Percentiles rank a stretch among this genome's conserved stretches.
Conservation (phyloP, 2,888 invertebrate genomes). For the Apamea sordens region DNA sequence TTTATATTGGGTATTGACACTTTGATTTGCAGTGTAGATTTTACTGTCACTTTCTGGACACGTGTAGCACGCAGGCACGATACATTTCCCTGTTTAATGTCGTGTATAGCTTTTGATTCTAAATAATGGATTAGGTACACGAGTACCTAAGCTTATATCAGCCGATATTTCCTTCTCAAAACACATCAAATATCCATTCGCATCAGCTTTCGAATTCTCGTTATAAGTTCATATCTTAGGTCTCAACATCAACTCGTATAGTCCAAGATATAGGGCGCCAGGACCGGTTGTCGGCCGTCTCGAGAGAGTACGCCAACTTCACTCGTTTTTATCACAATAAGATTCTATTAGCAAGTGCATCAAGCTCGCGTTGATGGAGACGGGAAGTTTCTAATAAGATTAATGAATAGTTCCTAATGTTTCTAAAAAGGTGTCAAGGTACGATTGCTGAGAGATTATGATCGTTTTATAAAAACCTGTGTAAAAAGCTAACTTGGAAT, state of each 20-base stretch:
- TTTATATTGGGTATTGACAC: slow-evolving; percentile 17
- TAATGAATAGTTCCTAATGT: slow-evolving; percentile 30
- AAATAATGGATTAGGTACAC: background rate
- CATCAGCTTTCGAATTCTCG: slow-evolving; percentile 28
- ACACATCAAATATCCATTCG: background rate
- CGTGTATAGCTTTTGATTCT: background rate
- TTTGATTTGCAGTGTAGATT: background rate
- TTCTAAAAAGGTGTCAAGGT: slow-evolving; percentile 7
- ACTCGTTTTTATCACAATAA: slow-evolving; percentile 44
- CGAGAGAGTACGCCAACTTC: slow-evolving; percentile 57
- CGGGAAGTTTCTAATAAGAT: slow-evolving; percentile 43
- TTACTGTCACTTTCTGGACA: background rate
- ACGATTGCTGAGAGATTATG: background rate
- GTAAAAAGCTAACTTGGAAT: background rate
- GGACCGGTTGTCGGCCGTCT: slow-evolving; percentile 48
- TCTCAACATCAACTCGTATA: slow-evolving; percentile 14
- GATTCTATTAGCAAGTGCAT: slow-evolving; percentile 38
- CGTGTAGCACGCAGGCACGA: background rate
- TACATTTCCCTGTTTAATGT: background rate
- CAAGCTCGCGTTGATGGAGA: background rate
- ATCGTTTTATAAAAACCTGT: background rate
- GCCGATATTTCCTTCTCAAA: background rate
- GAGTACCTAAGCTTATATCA: background rate
- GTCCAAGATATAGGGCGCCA: slow-evolving; percentile 49
- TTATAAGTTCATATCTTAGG: slow-evolving; percentile 36